phyloP scores from a whole-genome alignment of 2,797 vertebrate genomes.

The Erpetoichthys calabaricus region DNA sequence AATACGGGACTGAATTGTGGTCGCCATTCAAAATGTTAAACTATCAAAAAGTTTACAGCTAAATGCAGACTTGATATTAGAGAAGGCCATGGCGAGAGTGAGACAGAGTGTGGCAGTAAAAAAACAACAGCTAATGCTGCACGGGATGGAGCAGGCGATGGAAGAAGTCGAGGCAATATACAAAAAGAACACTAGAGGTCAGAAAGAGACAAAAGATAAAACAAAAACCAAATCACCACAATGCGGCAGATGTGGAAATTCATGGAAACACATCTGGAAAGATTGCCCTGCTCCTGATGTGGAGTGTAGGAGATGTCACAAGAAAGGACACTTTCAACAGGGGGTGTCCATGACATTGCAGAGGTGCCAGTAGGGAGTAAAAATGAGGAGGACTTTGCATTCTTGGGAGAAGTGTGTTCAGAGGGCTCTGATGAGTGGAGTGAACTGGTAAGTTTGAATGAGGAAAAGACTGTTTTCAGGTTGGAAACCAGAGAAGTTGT shows the following conservation, averaged over 20 bases:
- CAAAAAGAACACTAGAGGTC: background rate
- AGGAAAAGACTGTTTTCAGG: constrained; percentile 12
- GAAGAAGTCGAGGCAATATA: constrained; percentile 5
- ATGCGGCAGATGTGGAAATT: constrained; percentile 10
- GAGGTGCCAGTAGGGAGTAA: background rate
- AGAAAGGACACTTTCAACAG: constrained; percentile 11
- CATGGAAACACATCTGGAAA: constrained; percentile 6
- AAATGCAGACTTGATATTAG: constrained; percentile 11
- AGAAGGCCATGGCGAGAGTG: constrained; percentile 10
- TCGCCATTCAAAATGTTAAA: constrained; percentile 7
- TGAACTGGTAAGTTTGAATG: constrained; percentile 7
- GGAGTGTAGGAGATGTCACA: constrained; percentile 14
- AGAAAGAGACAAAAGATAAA: background rate
- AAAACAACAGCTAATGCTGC: constrained; percentile 2
- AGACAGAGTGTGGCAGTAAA: constrained; percentile 14
- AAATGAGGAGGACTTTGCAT: constrained; percentile 9
- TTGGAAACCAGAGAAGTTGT: constrained; percentile 15
- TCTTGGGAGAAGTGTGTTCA: constrained; percentile 9
- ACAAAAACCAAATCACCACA: background rate
- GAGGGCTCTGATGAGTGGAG: background rate
- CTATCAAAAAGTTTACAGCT: constrained; percentile 12
- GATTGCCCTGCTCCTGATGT: constrained; percentile 15
- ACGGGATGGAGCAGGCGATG: constrained; percentile 2
- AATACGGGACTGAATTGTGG: constrained; percentile 9
- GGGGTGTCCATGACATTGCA: constrained; percentile 6